phyloP scores from a whole-genome alignment of 2,888 invertebrate genomes.

The Megaustenia siamemsis region DNA sequence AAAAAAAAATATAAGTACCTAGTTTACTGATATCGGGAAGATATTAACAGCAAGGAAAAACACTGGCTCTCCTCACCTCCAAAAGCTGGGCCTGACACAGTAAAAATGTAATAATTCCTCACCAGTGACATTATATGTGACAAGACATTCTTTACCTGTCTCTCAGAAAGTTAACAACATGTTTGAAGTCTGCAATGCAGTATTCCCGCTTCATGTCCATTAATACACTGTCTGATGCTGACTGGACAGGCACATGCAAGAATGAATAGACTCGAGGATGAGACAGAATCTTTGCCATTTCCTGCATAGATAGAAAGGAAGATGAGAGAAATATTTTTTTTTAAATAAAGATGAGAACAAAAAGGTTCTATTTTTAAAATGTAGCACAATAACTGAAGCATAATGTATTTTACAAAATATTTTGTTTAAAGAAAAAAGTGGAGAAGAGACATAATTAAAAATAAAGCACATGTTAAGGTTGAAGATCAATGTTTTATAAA shows the following conservation, averaged over 20 bases:
- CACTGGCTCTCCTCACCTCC: too few relatives aligned
- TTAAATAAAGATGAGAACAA: not conserved
- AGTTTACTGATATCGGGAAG: too few relatives aligned
- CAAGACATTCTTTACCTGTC: conserved; percentile 85
- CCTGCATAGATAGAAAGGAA: conserved; percentile 78
- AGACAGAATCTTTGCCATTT: conserved; percentile 90
- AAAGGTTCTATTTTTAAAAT: not conserved
- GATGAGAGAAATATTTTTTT: not conserved
- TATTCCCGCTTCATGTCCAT: conserved; percentile 98
- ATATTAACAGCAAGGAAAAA: too few relatives aligned
- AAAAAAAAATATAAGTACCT: too few relatives aligned
- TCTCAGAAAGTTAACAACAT: conserved; percentile 90
- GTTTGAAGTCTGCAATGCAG: conserved; percentile 91
- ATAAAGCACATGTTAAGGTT: not conserved
- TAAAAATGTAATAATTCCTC: too few relatives aligned
- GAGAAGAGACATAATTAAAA: not conserved
- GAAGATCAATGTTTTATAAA: too few relatives aligned
- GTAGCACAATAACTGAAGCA: not conserved
- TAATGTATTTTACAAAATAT: too few relatives aligned
- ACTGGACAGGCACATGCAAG: conserved; percentile 97
- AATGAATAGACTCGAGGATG: conserved; percentile 96
- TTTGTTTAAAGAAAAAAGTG: too few relatives aligned
- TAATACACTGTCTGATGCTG: conserved; percentile 95
- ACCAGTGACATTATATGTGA: too few relatives aligned
- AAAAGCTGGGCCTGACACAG: too few relatives aligned